Base-by-base conservation (phyloP, 2,888 invertebrate genomes). In the Crepidodera aurea region DNA sequence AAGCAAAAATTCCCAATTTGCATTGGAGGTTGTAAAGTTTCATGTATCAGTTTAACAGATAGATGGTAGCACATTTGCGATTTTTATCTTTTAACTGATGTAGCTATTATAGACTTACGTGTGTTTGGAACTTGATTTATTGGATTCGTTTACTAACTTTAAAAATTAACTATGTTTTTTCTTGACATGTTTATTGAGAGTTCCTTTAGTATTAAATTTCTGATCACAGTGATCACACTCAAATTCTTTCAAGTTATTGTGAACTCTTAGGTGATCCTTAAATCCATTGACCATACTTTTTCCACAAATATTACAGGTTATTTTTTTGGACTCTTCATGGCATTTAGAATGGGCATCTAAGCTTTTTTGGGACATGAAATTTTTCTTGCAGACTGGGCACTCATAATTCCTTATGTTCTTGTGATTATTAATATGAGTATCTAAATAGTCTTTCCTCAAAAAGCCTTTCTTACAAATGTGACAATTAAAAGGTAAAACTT, bases 371-470 rank as follows among this genome's bases (percentile, higher is more conserved):
- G 78, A 78, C 2, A 76, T 77, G 66, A 80, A 81, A 42, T 75
- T 78, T 57, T 80, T 80, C 6, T 74, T 70, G 56, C 81, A 81
- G 16, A 75, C 46, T 0, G 70, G 59, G 65, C 81, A 81, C 3
- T 53, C 16, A 58, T 74, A 81, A 46, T 78, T 79, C 64, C 77
- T 80, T 6, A 79, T 65, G 1, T 79, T 79, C 5, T 75, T 78
- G 59, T 81, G 81, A 32, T 75, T 74, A 54, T 78, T 79, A 15
- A 77, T 59, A 66, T 81, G 81, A 0, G 80, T 74, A 65, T 81
- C 79, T 53, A 78, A 68, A 69, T 80, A 80, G 58, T 81, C 81
- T 60, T 79, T 80, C 16, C 81, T 66, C 76, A 79, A 76, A 61
- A 81, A 81, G 7, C 80, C 80, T 66, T 79, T 81, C 13, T 69